phyloP scores from a whole-genome alignment of 2,888 invertebrate species.

The Lasioglossum calceatum region DNA sequence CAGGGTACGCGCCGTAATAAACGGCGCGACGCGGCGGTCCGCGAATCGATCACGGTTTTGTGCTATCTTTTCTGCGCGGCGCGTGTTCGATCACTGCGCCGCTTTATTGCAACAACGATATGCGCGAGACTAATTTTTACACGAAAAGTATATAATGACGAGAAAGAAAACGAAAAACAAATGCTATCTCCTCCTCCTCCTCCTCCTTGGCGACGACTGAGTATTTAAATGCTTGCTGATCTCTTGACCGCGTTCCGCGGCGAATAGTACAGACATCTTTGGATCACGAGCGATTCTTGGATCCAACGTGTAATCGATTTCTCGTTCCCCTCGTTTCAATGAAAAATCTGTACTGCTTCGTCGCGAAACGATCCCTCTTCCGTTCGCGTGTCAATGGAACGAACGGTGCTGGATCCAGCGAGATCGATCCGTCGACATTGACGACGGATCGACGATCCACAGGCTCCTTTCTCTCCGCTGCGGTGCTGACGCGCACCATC shows the following conservation, averaged over 20 bases:
- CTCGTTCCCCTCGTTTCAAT: conserved; percentile 8
- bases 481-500: conserved; percentile 3
- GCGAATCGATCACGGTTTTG: conserved; percentile 56
- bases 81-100: conserved; percentile 40
- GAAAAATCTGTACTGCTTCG: conserved; percentile 26
- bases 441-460: conserved; percentile 3
- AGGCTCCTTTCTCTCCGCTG: background rate
- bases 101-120: conserved; percentile 59
- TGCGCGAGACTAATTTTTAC: conserved; percentile 35
- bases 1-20: background rate
- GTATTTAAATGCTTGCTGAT: conserved; percentile 53
- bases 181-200: conserved; percentile 20
- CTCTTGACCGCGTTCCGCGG: conserved; percentile 26
- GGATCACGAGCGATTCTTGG: no score
- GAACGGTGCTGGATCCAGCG: conserved; percentile 23
- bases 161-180: background rate
- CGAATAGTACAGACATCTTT: conserved; percentile 49
- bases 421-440: conserved; percentile 14
- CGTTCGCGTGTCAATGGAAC: conserved; percentile 14
- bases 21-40: conserved; percentile 10
- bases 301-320: background rate
- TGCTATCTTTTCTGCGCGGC: conserved; percentile 49
- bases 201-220: conserved; percentile 29
- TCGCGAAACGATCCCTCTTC: conserved; percentile 37
- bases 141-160: conserved; percentile 10